Conservation (phyloP, 2,888 invertebrate species). For the Leucophenga montana region DNA sequence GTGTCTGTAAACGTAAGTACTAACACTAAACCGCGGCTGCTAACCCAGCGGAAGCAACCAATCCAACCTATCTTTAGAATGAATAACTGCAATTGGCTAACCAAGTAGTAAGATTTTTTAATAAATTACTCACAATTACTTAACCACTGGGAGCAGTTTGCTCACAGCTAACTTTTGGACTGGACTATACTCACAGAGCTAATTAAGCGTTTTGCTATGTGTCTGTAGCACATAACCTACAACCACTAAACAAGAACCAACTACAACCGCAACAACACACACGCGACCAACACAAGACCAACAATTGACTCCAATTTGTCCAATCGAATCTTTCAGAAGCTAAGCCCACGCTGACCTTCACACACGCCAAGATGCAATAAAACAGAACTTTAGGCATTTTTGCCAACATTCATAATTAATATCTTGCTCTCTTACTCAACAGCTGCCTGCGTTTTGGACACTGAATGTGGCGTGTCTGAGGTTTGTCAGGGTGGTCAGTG, state of each 20-base stretch:
- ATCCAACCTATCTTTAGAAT: background rate
- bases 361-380: constrained; percentile 18
- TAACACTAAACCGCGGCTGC: constrained; percentile 42
- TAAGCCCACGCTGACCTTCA: constrained; percentile 36
- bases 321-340: constrained; percentile 49
- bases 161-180: constrained; percentile 44
- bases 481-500: constrained; percentile 89
- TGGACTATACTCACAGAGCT: constrained; percentile 28
- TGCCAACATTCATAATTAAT: background rate
- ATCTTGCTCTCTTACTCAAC: constrained; percentile 49
- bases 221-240: background rate
- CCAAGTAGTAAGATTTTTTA: constrained; percentile 46
- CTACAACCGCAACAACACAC: constrained; percentile 11
- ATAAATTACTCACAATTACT: constrained; percentile 43
- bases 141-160: constrained; percentile 37
- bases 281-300: constrained; percentile 23
- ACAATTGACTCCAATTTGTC: constrained; percentile 30
- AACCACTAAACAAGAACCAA: background rate
- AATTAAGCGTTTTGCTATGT: background rate
- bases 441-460: constrained; percentile 85
- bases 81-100: constrained; percentile 36
- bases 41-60: constrained; percentile 8
- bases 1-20: constrained; percentile 85
- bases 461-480: constrained; percentile 86
- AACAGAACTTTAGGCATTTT: constrained; percentile 3